Base-by-base conservation (phyloP, 1,140 invertebrate genomes). In the Harpegnathos saltator region DNA sequence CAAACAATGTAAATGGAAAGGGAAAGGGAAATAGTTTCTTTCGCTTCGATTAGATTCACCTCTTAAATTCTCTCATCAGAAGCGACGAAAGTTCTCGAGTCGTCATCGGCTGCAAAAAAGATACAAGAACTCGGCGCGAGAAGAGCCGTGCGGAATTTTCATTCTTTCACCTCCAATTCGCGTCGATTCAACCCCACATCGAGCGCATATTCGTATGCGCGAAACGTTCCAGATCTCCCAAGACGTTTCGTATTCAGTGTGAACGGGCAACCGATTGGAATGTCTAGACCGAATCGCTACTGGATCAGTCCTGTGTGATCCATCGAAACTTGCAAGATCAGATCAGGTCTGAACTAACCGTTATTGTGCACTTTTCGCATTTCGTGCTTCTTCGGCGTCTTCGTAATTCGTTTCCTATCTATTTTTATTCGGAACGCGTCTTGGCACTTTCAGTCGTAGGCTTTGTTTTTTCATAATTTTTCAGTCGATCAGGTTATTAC, bases 241-340 rank as follows among this genome's bases (percentile, higher is more conserved):
- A 17, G 17, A 54, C 29, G 5, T 69, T 54, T 69, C 17, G 66
- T 69, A 69, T 69, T 69, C 48, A 54, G 9, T 12, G 7, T 69
- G 66, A 69, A 69, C 24, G 52, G 19, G 24, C 48, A 54, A 69
- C 24, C 17, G 11, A 59, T 59, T 59, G 56, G 3, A 52, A 54
- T 17, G 24, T 69, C 24, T 69, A 69, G 48, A 19, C 15, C 12
- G 17, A 69, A 69, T 52, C 17, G 17, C 17, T 69, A 52, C 48
- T 48, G 3, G 3, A 69, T 54, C 22, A 9, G 19, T 69, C 50
- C 17, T 54, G 3, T 22, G 15, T 22, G 66, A 69, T 54, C 17
- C 26, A 50, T 66, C 7, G 17, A n/a, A 2, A 68, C 4, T 68
- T 26, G 44, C 65, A 7, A 33, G 17, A 29, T 69, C 15, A 29